These are phyloP conservation scores for Callocephalon fimbriatum DNA, from an alignment of 2,113 vertebrate species.

Conservation along the genomic window DNA sequence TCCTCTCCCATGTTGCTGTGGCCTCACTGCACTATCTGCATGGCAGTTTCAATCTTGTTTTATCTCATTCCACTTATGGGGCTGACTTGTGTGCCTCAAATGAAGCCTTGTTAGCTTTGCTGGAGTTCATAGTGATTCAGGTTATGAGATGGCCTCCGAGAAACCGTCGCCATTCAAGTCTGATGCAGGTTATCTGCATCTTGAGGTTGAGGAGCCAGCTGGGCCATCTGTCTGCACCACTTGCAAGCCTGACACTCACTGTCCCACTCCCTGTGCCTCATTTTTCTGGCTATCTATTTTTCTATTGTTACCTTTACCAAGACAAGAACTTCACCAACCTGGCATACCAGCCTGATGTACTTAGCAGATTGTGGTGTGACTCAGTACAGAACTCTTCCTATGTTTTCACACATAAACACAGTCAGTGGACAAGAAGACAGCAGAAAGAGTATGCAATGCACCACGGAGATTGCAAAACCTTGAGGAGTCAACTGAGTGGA, in stretches of 20 bases:
- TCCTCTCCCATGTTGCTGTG: not conserved
- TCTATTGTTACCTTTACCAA: not conserved
- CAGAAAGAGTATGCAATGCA: not conserved
- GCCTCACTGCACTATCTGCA: not conserved
- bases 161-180: not conserved
- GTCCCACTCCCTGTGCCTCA: not conserved
- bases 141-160: not conserved
- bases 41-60: not conserved
- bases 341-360: not conserved
- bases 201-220: not conserved
- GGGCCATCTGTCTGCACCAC: not conserved
- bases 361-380: not conserved
- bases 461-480: not conserved
- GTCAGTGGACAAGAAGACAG: not conserved
- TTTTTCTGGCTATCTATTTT: not conserved
- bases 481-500: not conserved
- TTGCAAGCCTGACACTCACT: not conserved
- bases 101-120: not conserved
- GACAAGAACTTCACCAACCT: not conserved
- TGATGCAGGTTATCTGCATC: not conserved
- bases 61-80: not conserved
- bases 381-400: not conserved
- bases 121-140: not conserved
- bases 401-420: not conserved
- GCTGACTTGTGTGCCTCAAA: not conserved